These are phyloP conservation scores for Peromyscus melanophrys DNA, from an alignment of 2,797 vertebrate species.

Conservation along the genomic window DNA sequence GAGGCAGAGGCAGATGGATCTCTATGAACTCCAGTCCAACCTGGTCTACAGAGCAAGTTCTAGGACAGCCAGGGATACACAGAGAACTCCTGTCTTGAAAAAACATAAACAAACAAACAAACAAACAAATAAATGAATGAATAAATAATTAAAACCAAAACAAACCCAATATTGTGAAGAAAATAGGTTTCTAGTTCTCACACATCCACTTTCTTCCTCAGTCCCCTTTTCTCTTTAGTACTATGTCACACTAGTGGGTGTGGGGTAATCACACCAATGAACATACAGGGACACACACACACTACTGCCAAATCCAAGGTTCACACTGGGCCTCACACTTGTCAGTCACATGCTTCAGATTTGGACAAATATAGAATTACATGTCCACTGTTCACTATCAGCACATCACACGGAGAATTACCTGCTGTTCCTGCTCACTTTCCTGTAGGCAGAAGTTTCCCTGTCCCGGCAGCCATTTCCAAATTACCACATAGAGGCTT, in stretches of 20 bases:
- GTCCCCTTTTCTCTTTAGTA: neutral
- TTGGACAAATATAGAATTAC: neutral
- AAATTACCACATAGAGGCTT: too few species aligned
- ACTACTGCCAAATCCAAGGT: neutral
- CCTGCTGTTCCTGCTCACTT: neutral
- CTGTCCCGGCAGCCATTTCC: too few species aligned
- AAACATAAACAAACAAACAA: neutral
- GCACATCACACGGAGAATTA: neutral
- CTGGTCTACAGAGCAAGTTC: neutral
- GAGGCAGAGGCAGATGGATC: neutral
- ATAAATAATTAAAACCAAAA: neutral
- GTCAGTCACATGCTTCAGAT: neutral
- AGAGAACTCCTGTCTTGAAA: neutral
- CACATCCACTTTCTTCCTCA: neutral
- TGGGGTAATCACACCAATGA: neutral
- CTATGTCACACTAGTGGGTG: neutral
- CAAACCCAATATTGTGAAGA: neutral
- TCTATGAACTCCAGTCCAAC: neutral
- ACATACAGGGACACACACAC: neutral
- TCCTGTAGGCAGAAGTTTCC: too few species aligned
- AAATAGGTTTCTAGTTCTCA: neutral
- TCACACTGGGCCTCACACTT: accelerated
- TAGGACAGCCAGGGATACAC: neutral
- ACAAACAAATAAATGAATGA: neutral
- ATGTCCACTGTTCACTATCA: neutral